These are phyloP conservation scores for Creontiades dilutus DNA, from an alignment of 2,888 invertebrate species.

Conservation along the genomic window DNA sequence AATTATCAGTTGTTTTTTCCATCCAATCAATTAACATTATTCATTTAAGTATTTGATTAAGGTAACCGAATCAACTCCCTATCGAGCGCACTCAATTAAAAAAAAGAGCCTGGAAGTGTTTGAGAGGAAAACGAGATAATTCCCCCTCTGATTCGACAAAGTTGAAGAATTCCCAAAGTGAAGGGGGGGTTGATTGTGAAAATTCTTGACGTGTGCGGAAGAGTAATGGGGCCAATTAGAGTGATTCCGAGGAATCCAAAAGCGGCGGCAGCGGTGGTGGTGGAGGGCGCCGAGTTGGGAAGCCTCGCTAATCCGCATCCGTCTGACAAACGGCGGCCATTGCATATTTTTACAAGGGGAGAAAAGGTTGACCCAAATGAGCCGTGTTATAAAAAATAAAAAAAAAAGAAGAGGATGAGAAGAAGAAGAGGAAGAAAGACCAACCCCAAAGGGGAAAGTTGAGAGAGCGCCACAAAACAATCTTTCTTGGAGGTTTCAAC, in stretches of 20 bases:
- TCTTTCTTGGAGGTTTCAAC: not conserved
- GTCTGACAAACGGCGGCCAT: conserved; percentile 60
- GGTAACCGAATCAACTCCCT: not conserved
- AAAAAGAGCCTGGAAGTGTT: not conserved
- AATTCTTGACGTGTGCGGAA: conserved; percentile 50
- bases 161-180: conserved; percentile 1
- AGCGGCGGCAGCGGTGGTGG: not conserved
- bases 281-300: not conserved
- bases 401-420: too few species aligned
- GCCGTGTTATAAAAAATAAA: conserved; percentile 55
- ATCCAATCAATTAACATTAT: too few species aligned
- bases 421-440: too few species aligned
- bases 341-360: conserved; percentile 60
- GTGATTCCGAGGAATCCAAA: conserved; percentile 3
- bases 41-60: too few species aligned
- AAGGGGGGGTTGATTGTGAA: conserved; percentile 25
- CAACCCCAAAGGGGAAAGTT: too few species aligned
- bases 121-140: conserved; percentile 24
- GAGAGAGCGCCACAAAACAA: not conserved
- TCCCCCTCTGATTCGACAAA: not conserved
- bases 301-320: conserved; percentile 53
- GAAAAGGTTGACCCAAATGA: conserved; percentile 60
- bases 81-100: conserved; percentile 1
- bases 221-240: conserved; percentile 54
- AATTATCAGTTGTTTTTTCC: too few species aligned